phyloP scores from a whole-genome alignment of 2,113 vertebrate genomes.

The Mustelus asterias region DNA sequence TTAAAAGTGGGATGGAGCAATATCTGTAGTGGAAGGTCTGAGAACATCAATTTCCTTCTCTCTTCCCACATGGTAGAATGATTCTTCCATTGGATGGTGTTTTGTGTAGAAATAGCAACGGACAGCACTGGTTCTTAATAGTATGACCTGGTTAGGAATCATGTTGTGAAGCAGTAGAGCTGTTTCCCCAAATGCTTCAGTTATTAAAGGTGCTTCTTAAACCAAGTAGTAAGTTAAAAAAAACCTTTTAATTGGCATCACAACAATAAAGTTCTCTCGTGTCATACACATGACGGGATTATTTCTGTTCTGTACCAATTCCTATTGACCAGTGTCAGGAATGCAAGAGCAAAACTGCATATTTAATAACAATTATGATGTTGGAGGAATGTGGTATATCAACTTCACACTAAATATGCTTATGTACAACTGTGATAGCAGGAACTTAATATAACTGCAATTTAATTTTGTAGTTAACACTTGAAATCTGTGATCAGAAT shows the following conservation, averaged over 20 bases:
- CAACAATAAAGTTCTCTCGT: background rate
- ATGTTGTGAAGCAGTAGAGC: background rate
- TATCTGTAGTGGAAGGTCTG: background rate
- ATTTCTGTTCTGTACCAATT: background rate
- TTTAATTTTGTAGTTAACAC: background rate
- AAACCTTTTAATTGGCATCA: background rate
- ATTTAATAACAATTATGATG: background rate
- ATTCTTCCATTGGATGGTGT: background rate
- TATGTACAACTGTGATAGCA: background rate
- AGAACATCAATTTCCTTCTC: background rate
- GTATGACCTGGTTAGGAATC: background rate
- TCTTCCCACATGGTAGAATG: background rate
- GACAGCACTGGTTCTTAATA: background rate
- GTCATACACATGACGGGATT: background rate
- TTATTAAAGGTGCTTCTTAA: background rate
- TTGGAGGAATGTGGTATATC: background rate
- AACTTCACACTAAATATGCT: background rate
- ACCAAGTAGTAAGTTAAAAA: background rate
- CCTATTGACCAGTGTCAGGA: background rate
- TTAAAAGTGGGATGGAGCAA: background rate
- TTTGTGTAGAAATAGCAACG: background rate
- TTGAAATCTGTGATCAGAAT: background rate
- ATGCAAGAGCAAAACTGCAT: background rate
- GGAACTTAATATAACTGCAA: background rate
- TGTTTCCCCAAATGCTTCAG: background rate